phyloP scores from a whole-genome alignment of 30 jellyfish, hydroid and myxozoan genomes.

The Calvadosia cruxmelitensis region DNA sequence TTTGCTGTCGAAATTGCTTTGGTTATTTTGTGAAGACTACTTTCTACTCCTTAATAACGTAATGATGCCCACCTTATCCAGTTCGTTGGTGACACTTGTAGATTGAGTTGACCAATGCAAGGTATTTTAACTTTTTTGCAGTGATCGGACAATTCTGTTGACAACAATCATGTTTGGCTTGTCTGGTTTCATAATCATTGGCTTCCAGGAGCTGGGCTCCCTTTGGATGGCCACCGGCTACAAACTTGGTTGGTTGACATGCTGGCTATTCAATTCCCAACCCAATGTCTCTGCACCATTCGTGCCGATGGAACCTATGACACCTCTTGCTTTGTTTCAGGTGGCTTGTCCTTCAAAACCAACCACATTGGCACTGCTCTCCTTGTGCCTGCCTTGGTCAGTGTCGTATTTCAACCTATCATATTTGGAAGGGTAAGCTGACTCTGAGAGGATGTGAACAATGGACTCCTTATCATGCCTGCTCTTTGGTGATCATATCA shows the following conservation, averaged over 20 bases:
- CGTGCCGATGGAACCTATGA: no score
- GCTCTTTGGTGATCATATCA: background rate
- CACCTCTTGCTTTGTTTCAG: slow-evolving; percentile 4
- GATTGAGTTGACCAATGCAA: no score
- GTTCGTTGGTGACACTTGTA: no score
- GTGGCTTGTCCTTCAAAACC: slow-evolving; percentile 69
- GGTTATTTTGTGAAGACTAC: background rate
- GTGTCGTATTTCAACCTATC: slow-evolving; percentile 66
- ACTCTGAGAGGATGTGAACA: background rate
- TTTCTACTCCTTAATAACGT: background rate
- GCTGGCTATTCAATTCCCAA: background rate
- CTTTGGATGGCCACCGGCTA: slow-evolving; percentile 78
- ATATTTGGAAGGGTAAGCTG: slow-evolving; percentile 70
- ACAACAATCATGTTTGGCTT: slow-evolving; percentile 52
- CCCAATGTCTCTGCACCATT: background rate
- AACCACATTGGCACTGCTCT: slow-evolving; percentile 62
- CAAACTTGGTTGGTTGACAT: slow-evolving; percentile 23
- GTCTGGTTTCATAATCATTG: slow-evolving; percentile 81
- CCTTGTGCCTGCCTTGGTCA: slow-evolving; percentile 66
- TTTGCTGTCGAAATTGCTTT: background rate
- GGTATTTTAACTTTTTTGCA: background rate
- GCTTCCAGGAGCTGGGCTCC: slow-evolving; percentile 68
- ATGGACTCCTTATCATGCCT: background rate
- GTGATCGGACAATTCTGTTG: slow-evolving; percentile 36
- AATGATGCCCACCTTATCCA: no score